Evolutionary conservation across 2,888 invertebrate species (phyloP), one percentile per base, ranked within the genome.

Genomic region (Stictocephala bisonia): DNA sequence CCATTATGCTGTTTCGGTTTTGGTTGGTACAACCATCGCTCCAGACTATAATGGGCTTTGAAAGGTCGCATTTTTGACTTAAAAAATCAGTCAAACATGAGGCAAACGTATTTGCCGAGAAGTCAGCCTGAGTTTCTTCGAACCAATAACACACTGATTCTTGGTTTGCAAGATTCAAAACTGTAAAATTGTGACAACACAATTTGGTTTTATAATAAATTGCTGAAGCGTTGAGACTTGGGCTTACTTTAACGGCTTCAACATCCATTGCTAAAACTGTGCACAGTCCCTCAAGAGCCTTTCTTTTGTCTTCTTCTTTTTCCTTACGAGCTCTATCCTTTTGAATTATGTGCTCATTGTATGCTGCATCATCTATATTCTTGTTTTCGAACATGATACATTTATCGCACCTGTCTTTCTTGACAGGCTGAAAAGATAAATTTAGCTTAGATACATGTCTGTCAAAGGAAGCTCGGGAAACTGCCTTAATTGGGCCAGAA

Each of bases 11-110:
- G 73, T 81, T 81, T 58, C 78, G 48, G 71, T 82, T 81, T 75
- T 81, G 81, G 40, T 76, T 74, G 0, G 76, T 77, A 71, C 81
- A 81, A 2, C 79, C 79, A 75, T 81, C 80, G 50, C 77, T 79
- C 58, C 77, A 81, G 18, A 81, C 74, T 22, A 81, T 76, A 24
- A 81, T 64, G 15, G 77, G 77, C 18, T 74, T 67, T 44, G 56
- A 67, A 53, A 76, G 74, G 18, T 76, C 51, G 22, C 76, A 68
- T 27, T 31, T 70, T 2, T 76, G 24, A 26, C 67, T 29, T 11
- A 80, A 13, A 60, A 72, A 78, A 18, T 77, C 58, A 3, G 74
- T 48, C 3, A 80, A 13, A 48, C 77, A 77, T 9, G 77, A 67
- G 15, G 79, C 76, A 69, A 79, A 79, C 3, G 69, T 67, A 27